Evolutionary conservation across 2,113 vertebrate genomes (phyloP), one percentile per base, ranked within the genome.

Genomic region (Anarrhichthys ocellatus): DNA sequence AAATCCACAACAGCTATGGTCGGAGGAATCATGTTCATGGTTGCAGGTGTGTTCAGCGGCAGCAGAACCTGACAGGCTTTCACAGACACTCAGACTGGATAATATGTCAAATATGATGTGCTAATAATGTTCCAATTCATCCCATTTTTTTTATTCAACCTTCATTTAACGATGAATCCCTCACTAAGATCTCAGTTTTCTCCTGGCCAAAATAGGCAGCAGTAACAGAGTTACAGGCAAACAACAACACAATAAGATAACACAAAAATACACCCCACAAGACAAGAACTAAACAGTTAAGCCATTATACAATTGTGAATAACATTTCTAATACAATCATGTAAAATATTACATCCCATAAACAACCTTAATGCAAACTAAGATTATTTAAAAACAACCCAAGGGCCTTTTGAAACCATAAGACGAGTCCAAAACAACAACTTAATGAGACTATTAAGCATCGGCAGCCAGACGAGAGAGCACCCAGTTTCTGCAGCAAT

Each of bases 1-100:
- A 99, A 99, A 88, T 93, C 94, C 76, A 71, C 84, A 9, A 94
- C 95, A 87, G 96, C 96, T 14, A 86, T 96, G 63, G 63, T 93
- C 0, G 98, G 97, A 66, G 98, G 97, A 0, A 87, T 95, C 20
- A 87, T 97, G 72, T 96, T 97, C 90, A 89, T 97, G 4, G 24
- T 95, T 73, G 81, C 97, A 94, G 98, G 98, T 99, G 79, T 81
- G 94, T 89, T 40, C 42, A 18, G 52, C 3, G 5, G 27, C 27
- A 27, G 18, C 71, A 46, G 17, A 42, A 44, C 3, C 24, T 14
- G 36, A 42, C n/a, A 20, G 40, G 40, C 18, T 32, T 42, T 29
- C 34, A 27, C 52, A 14, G 56, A 1, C 38, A 32, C 2, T 18
- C 50, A 18, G n/a, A 40, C 8, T 29, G 40, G 13, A 54, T 52